Conservation (phyloP, 2,113 vertebrate species). For the Sphyrna mokarran region DNA sequence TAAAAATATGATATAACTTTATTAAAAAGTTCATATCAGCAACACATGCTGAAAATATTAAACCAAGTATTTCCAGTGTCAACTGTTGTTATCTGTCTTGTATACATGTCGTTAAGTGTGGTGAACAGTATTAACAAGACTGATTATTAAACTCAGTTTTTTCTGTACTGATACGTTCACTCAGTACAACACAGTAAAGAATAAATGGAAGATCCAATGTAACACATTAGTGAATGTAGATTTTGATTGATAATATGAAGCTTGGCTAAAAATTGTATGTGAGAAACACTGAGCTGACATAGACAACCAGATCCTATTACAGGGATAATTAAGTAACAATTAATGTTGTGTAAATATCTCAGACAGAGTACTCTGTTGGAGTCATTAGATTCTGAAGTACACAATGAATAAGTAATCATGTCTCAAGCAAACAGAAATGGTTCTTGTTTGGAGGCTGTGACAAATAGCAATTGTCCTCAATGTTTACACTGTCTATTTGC, state of each 20-base stretch:
- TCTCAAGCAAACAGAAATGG: not conserved
- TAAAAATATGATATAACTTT: not conserved
- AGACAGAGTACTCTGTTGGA: not conserved
- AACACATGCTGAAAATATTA: not conserved
- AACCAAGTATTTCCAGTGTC: not conserved
- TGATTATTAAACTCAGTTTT: not conserved
- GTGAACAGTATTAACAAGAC: not conserved
- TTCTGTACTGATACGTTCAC: not conserved
- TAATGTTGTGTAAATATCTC: not conserved
- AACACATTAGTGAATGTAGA: not conserved
- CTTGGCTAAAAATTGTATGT: not conserved
- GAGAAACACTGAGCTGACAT: not conserved
- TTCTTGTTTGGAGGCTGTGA: not conserved
- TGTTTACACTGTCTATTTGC: conserved; percentile 22
- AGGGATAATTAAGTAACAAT: conserved; percentile 6
- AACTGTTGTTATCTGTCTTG: not conserved
- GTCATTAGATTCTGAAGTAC: not conserved
- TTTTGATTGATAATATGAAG: not conserved
- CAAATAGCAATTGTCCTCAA: conserved; percentile 18
- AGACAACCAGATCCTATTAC: not conserved
- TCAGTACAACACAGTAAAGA: not conserved
- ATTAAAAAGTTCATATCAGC: not conserved
- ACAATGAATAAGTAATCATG: conserved; percentile 30
- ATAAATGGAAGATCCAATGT: not conserved
- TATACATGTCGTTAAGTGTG: not conserved